Percentiles rank a stretch among this genome's conserved stretches.
These are phyloP conservation scores for Pseudomyrmex flavicornis DNA, from an alignment of 1,140 invertebrate species.

Conservation along the genomic window DNA sequence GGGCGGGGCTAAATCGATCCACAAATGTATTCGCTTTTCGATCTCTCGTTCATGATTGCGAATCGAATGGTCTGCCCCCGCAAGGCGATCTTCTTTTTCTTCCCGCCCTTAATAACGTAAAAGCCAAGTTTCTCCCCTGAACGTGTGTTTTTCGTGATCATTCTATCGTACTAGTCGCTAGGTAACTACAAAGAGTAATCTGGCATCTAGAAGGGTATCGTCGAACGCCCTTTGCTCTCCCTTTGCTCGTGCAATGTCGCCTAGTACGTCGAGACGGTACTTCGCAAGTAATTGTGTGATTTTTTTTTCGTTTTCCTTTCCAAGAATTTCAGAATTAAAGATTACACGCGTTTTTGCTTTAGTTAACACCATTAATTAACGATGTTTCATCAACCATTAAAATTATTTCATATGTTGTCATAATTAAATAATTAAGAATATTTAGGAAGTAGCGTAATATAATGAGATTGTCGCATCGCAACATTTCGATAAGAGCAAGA, in stretches of 20 bases:
- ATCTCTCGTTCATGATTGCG: neutral
- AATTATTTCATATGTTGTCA: too few relatives aligned
- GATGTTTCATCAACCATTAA: too few relatives aligned
- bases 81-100: neutral
- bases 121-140: conserved; percentile 31
- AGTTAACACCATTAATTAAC: too few relatives aligned
- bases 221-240: conserved; percentile 43
- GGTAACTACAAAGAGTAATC: conserved; percentile 62
- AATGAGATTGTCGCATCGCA: too few relatives aligned
- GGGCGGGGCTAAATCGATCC: neutral
- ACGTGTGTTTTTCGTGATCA: conserved; percentile 54
- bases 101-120: neutral
- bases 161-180: conserved; percentile 61
- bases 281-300: neutral
- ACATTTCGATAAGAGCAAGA: too few relatives aligned
- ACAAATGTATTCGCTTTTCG: conserved; percentile 3
- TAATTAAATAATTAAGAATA: too few relatives aligned
- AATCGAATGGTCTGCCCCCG: neutral
- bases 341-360: too few relatives aligned
- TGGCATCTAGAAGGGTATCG: conserved; percentile 58
- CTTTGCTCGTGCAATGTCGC: conserved; percentile 18
- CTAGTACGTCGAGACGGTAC: conserved; percentile 8
- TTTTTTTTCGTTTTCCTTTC: neutral
- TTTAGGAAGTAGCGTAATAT: too few relatives aligned
- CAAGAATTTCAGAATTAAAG: neutral